A percentile compares a stretch with the other conserved stretches of the same genome.
These are phyloP conservation scores for Cyaniris semiargus DNA, from an alignment of 2,888 invertebrate genomes.

Conservation along the genomic window DNA sequence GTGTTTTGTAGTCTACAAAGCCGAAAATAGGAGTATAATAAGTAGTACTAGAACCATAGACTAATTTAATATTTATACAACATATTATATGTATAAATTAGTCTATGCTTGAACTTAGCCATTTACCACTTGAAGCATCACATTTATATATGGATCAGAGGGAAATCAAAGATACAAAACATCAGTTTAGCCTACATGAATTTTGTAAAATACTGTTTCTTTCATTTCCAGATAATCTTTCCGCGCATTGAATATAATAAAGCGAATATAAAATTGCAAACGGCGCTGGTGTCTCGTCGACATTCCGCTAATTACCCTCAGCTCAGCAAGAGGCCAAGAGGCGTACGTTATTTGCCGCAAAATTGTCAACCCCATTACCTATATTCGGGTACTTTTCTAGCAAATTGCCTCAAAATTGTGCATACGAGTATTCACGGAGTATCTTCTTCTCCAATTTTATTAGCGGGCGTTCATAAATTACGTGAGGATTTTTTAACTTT, in stretches of 20 bases:
- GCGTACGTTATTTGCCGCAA: not conserved
- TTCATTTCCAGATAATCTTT: not conserved
- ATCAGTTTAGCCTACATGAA: not conserved
- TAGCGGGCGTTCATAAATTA: not conserved
- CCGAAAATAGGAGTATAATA: too few species aligned
- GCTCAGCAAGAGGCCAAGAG: not conserved
- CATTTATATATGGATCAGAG: too few species aligned
- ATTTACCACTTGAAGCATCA: too few species aligned
- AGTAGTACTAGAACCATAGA: too few species aligned
- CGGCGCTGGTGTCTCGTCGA: not conserved
- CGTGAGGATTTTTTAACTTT: too few species aligned
- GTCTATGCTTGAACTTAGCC: too few species aligned
- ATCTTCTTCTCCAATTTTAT: not conserved
- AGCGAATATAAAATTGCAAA: not conserved
- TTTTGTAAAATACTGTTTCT: not conserved
- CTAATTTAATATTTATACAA: too few species aligned
- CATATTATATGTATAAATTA: too few species aligned
- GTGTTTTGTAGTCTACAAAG: too few species aligned
- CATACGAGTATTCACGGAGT: not conserved
- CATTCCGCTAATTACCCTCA: conserved; percentile 4
- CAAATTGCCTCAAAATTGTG: not conserved
- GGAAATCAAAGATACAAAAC: not conserved
- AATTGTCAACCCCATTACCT: not conserved
- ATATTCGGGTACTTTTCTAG: not conserved
- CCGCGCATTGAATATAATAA: not conserved